Base-by-base conservation (phyloP, 2,797 vertebrate species). In the Brachymystax lenok region DNA sequence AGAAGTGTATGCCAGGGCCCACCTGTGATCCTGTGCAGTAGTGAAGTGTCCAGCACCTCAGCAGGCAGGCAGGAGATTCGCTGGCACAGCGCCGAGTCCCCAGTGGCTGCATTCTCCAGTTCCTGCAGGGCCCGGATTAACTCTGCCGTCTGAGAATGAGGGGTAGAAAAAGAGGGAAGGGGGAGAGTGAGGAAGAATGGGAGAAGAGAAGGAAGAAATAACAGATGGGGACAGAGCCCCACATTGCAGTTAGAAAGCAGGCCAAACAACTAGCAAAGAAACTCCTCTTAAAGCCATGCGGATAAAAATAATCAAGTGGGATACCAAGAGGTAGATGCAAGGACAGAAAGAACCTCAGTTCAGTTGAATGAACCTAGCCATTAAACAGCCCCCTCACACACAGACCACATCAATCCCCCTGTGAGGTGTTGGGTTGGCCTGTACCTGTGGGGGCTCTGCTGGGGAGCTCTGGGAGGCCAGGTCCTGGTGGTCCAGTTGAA, bases 11-110 rank as follows among this genome's bases (percentile, higher is more conserved):
- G 59, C 59, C 59, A 13, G 59, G 59, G 28, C 66, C 40, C 90
- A 99, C 98, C 98, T 94, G 97, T 98, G 91, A 99, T 97, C 88
- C 97, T 96, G 88, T 98, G 95, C 89, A 99, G 95, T 71, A 99
- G 93, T 19, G 98, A 96, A 0, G 95, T 95, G 93, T 99, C 98
- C 86, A 99, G 97, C 85, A 99, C 98, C 93, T 99, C 98, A 68
- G 96, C 89, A 71, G 98, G 98, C 85, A 99, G 93, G 72, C 97
- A 96, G 46, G 97, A 97, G 92, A 99, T 99, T 84, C 96, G 96
- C 91, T 98, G 97, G 86, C 96, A 96, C 85, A 99, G 95, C 74
- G 96, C 94, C 73, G 96, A 96, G 87, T 99, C 98, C 46, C 96
- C 94, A 46, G 97, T 98, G 64, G 98, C 97, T 76, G 98, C 97